A percentile compares a stretch with the other conserved stretches of the same genome.
These are phyloP conservation scores for Hydropsyche tenuis DNA, from an alignment of 1,140 invertebrate genomes.

Conservation along the genomic window DNA sequence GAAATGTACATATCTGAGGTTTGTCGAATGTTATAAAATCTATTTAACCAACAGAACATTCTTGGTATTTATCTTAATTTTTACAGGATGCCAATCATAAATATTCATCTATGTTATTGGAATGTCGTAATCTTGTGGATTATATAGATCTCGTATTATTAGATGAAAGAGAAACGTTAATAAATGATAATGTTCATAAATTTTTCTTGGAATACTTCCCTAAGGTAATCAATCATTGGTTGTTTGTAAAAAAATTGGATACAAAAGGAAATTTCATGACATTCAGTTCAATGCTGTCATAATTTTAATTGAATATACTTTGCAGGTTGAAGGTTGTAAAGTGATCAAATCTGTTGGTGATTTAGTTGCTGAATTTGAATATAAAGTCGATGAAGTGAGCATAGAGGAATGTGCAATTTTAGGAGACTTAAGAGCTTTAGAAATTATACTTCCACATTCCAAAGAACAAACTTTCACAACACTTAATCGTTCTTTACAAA, in stretches of 20 bases:
- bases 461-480: slow-evolving; percentile 45
- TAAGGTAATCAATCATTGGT: slow-evolving; percentile 65
- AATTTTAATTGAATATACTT: slow-evolving; percentile 9
- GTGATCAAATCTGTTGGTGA: slow-evolving; percentile 41
- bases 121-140: slow-evolving; percentile 80
- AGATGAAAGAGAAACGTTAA: slow-evolving; percentile 79
- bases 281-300: not conserved
- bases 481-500: slow-evolving; percentile 38
- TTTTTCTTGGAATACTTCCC: slow-evolving; percentile 85
- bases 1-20: slow-evolving; percentile 80
- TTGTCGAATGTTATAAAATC: slow-evolving; percentile 46
- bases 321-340: slow-evolving; percentile 48
- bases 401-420: slow-evolving; percentile 11
- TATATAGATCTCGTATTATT: slow-evolving; percentile 83
- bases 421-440: slow-evolving; percentile 37
- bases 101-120: slow-evolving; percentile 77
- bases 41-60: slow-evolving; percentile 28
- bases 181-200: slow-evolving; percentile 79
- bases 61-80: slow-evolving; percentile 20
- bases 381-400: slow-evolving; percentile 28
- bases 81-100: slow-evolving; percentile 74
- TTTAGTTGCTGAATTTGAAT: slow-evolving; percentile 46
- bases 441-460: slow-evolving; percentile 42
- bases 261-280: not conserved
- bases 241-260: not conserved